A percentile compares a stretch with the other conserved stretches of the same genome.
These are phyloP conservation scores for Lerema accius DNA, from an alignment of 1,140 invertebrate genomes.

Conservation along the genomic window DNA sequence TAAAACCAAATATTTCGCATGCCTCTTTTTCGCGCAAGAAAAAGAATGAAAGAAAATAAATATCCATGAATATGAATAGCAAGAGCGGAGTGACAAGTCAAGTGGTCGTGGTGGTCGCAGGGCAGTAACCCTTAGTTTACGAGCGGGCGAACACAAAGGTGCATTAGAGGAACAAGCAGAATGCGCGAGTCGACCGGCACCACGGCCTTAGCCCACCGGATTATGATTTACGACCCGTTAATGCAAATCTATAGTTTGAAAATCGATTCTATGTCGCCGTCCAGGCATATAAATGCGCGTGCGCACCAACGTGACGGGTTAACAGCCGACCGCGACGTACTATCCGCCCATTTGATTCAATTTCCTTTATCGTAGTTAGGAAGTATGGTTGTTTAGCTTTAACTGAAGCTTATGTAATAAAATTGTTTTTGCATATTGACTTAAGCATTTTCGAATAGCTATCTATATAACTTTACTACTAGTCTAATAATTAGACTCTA, in stretches of 20 bases:
- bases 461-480: too few relatives aligned
- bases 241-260: constrained; percentile 68
- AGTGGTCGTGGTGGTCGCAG: constrained; percentile 40
- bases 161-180: constrained; percentile 68
- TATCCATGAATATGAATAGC: constrained; percentile 21
- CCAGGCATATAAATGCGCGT: constrained; percentile 32
- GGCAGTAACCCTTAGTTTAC: constrained; percentile 60
- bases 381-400: not conserved
- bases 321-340: constrained; percentile 37
- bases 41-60: constrained; percentile 33
- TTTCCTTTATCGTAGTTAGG: constrained; percentile 38
- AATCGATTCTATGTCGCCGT: constrained; percentile 36
- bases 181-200: constrained; percentile 52
- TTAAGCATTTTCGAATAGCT: too few relatives aligned
- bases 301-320: constrained; percentile 41
- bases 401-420: not conserved
- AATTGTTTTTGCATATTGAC: not conserved
- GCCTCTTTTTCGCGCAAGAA: not conserved
- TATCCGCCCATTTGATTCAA: constrained; percentile 60
- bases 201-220: constrained; percentile 41
- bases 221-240: constrained; percentile 71
- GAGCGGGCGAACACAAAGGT: constrained; percentile 62
- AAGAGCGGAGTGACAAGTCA: constrained; percentile 39
- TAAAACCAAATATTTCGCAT: too few relatives aligned
- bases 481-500: too few relatives aligned